These are phyloP conservation scores for Tanaodytes sp. DNA, from an alignment of 2,888 invertebrate species.

Conservation along the genomic window DNA sequence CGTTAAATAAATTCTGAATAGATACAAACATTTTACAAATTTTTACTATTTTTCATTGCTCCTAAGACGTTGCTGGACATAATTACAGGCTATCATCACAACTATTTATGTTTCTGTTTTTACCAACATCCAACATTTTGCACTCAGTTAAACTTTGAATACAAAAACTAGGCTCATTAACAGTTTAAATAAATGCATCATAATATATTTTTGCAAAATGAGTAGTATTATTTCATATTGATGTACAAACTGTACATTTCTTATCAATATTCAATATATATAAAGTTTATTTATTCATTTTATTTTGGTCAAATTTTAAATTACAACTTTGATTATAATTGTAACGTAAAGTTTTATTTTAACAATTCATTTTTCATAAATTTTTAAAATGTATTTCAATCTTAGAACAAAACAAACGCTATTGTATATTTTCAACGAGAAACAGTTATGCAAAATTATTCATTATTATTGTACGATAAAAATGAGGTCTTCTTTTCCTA, in stretches of 20 bases:
- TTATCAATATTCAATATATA: slow-evolving; percentile 24
- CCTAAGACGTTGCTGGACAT: slow-evolving; percentile 45
- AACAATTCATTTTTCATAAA: too few species aligned
- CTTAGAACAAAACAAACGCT: too few species aligned
- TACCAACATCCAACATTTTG: slow-evolving; percentile 37
- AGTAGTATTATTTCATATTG: slow-evolving; percentile 28
- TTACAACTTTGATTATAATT: too few species aligned
- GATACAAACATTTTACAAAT: slow-evolving; percentile 49
- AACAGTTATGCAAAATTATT: too few species aligned
- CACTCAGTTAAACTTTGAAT: slow-evolving; percentile 45
- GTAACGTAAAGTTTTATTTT: too few species aligned
- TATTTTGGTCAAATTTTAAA: too few species aligned
- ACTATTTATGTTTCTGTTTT: slow-evolving; percentile 48
- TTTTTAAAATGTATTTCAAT: too few species aligned
- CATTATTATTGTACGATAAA: too few species aligned
- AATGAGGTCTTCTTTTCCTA: too few species aligned
- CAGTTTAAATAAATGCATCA: slow-evolving; percentile 41
- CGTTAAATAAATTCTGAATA: slow-evolving; percentile 51
- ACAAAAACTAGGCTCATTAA: slow-evolving; percentile 51
- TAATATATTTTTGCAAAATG: slow-evolving; percentile 37
- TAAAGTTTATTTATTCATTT: slow-evolving; percentile 28
- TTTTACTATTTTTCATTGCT: slow-evolving; percentile 38
- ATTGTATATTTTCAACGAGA: too few species aligned
- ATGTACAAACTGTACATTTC: slow-evolving; percentile 39
- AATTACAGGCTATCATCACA: slow-evolving; percentile 46